Conservation (phyloP, 53 echinoderm and acorn worm genomes). For the Henricia sp. region DNA sequence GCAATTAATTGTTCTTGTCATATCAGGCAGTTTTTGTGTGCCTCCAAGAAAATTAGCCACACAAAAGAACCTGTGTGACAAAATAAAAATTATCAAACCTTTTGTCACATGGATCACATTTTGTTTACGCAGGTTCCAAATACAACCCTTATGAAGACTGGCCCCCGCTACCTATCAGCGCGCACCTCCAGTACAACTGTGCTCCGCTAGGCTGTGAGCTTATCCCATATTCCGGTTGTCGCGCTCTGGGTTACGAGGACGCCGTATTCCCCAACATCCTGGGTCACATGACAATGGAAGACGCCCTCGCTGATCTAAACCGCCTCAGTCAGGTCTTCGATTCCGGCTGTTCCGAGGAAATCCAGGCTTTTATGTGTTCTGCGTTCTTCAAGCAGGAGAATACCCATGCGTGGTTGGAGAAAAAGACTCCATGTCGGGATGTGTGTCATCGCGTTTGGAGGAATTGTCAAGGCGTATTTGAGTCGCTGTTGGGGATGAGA, state of each 20-base stretch:
- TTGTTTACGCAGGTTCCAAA: not conserved
- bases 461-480: not conserved
- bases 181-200: not conserved
- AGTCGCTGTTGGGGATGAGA: not conserved
- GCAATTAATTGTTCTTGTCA: too few species aligned
- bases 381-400: not conserved
- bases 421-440: not conserved
- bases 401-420: not conserved
- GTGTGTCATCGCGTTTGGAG: conserved; percentile 7
- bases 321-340: conserved; percentile 20
- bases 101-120: too few species aligned
- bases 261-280: conserved; percentile 7
- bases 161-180: not conserved
- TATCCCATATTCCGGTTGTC: not conserved
- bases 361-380: conserved; percentile 19
- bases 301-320: conserved; percentile 27
- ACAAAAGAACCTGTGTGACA: too few species aligned
- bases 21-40: too few species aligned
- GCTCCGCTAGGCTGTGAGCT: not conserved
- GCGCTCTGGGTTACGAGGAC: not conserved
- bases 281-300: conserved; percentile 11
- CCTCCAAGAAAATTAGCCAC: too few species aligned
- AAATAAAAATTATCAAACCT: too few species aligned
- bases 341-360: conserved; percentile 34
- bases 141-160: not conserved